Percentiles rank a stretch among this genome's conserved stretches.
phyloP scores from a whole-genome alignment of 2,113 vertebrate genomes.

The Hydrochoerus hydrochaeris region DNA sequence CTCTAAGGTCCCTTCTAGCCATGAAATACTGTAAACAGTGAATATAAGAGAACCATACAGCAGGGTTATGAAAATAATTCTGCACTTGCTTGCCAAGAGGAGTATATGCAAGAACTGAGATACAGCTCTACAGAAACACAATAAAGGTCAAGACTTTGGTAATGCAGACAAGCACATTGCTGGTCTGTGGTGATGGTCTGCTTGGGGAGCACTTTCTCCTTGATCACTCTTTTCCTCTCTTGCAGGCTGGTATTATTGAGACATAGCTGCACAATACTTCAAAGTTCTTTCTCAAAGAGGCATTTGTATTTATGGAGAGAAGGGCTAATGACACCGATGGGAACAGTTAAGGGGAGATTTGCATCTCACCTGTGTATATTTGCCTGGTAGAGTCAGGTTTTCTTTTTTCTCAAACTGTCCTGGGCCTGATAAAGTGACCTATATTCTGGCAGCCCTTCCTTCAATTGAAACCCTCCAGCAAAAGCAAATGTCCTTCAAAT shows the following conservation, averaged over 20 bases:
- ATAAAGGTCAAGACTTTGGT: background rate
- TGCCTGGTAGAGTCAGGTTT: constrained; percentile 44
- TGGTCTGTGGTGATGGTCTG: background rate
- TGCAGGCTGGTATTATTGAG: background rate
- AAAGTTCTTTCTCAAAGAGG: constrained; percentile 15
- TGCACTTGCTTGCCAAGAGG: background rate
- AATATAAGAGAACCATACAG: background rate
- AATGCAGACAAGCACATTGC: background rate
- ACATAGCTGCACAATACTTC: background rate
- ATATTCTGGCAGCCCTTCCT: constrained; percentile 54
- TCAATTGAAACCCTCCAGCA: constrained; percentile 50
- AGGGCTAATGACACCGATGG: constrained; percentile 38
- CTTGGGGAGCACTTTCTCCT: constrained; percentile 35
- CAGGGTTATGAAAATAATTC: background rate
- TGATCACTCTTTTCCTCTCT: constrained; percentile 37
- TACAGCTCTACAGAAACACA: background rate
- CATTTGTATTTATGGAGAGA: constrained; percentile 70
- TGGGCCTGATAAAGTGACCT: constrained; percentile 66
- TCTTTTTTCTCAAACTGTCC: constrained; percentile 38
- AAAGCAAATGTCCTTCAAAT: constrained; percentile 33
- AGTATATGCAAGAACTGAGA: background rate
- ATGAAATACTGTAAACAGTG: background rate
- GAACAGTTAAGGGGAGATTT: constrained; percentile 59
- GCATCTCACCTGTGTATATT: constrained; percentile 62
- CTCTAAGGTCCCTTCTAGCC: background rate